A percentile compares a stretch with the other conserved stretches of the same genome.
Conservation (phyloP, 2,113 vertebrate genomes). For the Tragelaphus buxtoni region DNA sequence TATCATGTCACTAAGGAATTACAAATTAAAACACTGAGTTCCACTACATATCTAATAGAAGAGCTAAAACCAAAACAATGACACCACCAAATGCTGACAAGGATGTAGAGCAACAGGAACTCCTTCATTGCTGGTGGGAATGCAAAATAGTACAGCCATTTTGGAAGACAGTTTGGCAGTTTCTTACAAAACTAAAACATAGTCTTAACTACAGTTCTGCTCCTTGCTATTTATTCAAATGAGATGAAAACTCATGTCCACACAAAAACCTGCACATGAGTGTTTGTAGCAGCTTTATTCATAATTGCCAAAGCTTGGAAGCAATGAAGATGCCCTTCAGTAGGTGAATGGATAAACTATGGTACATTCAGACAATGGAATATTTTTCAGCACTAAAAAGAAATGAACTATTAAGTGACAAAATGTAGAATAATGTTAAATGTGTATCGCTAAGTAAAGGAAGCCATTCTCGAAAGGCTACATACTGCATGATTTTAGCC, state of each 20-base stretch:
- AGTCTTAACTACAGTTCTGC: background rate
- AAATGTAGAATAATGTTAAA: background rate
- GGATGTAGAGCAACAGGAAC: background rate
- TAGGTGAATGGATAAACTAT: background rate
- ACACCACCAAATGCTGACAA: background rate
- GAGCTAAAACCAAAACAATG: background rate
- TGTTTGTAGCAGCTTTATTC: conserved; percentile 21
- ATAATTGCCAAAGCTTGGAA: conserved; percentile 22
- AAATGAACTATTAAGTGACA: conserved; percentile 26
- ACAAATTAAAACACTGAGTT: background rate
- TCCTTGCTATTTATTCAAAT: conserved; percentile 1
- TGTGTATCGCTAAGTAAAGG: background rate
- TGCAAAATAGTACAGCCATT: background rate
- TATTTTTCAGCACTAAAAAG: background rate
- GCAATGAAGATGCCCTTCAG: background rate
- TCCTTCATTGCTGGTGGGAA: background rate
- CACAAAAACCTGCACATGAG: background rate
- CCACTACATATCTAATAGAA: background rate
- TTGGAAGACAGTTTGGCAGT: background rate
- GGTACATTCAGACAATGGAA: background rate
- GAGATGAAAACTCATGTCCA: background rate
- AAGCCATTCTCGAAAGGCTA: conserved; percentile 4
- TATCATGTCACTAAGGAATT: background rate
- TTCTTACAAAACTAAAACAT: conserved; percentile 10
- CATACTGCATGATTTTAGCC: background rate